Evolutionary conservation across 2,113 vertebrate species (phyloP), one percentile per base, ranked within the genome.

Genomic region (Poecile atricapillus): DNA sequence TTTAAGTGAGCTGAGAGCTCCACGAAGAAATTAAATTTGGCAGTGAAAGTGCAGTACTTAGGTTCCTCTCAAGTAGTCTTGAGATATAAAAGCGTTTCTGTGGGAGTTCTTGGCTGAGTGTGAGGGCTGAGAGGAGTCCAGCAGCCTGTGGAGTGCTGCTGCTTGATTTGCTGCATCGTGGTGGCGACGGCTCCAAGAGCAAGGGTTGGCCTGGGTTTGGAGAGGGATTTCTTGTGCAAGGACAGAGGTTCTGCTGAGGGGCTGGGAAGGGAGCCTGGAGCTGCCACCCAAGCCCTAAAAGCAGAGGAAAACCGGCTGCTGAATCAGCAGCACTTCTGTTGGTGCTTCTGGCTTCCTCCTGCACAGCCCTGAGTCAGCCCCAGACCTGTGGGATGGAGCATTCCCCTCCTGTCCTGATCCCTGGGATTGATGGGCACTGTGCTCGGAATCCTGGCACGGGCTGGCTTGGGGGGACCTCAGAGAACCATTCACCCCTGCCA

Each of bases 21-120:
- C 59, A 33, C 0, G 13, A 39, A 93, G 86, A 55, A 86, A 92
- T 89, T 65, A 62, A 86, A 86, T 86, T 93, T 94, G 96, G 94
- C 96, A 96, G 76, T 9, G 65, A 46, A 59, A 92, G 76, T 71
- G 49, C 87, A 71, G 89, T 39, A 64, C 91, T 96, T 92, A 55
- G 92, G 95, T 83, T 95, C 47, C 91, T 79, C 94, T 97, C 92
- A 83, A 97, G 96, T 46, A 93, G 85, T 86, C 85, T 97, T 80
- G 94, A 97, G 96, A 74, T 86, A 93, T 83, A 96, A 94, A 92
- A 95, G 56, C 5, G 5, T 89, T 95, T 83, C 96, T 60, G 94
- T 95, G 93, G 95, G 95, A 94, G 95, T 92, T 95, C 52, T 89
- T 97, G 95, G 95, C 93, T 90, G 76, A 55, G 79, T 0, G 35